These are phyloP conservation scores for Apodemia mormo DNA, from an alignment of 2,888 invertebrate species.

Conservation along the genomic window DNA sequence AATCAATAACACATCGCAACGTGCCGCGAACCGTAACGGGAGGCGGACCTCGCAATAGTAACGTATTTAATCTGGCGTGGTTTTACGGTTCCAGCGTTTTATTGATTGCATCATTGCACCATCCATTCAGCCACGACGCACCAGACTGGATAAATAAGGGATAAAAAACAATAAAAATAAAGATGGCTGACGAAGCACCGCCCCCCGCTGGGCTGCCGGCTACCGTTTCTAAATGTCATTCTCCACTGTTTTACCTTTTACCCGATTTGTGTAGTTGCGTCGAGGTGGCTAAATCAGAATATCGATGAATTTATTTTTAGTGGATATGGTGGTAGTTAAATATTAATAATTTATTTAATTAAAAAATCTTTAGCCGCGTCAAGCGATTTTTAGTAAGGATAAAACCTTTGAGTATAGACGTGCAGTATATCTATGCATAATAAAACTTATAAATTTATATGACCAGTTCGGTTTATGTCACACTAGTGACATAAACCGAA, in stretches of 20 bases:
- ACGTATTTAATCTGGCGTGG: slow-evolving; percentile 69
- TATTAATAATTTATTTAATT: too few species aligned
- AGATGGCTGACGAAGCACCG: slow-evolving; percentile 71
- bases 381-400: too few species aligned
- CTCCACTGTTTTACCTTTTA: slow-evolving; percentile 49
- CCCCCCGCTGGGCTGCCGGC: slow-evolving; percentile 70
- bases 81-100: slow-evolving; percentile 71
- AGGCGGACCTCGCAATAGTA: slow-evolving; percentile 46
- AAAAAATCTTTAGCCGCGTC: too few species aligned
- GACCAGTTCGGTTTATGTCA: too few species aligned
- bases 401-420: too few species aligned
- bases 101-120: slow-evolving; percentile 77
- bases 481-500: too few species aligned
- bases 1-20: slow-evolving; percentile 28
- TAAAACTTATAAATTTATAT: too few species aligned
- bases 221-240: slow-evolving; percentile 79
- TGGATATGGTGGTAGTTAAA: too few species aligned
- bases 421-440: too few species aligned
- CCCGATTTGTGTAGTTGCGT: slow-evolving; percentile 12
- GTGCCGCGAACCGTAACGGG: slow-evolving; percentile 44
- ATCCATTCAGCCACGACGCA: slow-evolving; percentile 69
- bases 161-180: slow-evolving; percentile 70
- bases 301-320: slow-evolving; percentile 43
- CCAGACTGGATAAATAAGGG: slow-evolving; percentile 77
- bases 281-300: slow-evolving; percentile 22